Evolutionary conservation across 2,113 vertebrate genomes (phyloP), one percentile per base, ranked within the genome.

Genomic region (Alaudala cheleensis): DNA sequence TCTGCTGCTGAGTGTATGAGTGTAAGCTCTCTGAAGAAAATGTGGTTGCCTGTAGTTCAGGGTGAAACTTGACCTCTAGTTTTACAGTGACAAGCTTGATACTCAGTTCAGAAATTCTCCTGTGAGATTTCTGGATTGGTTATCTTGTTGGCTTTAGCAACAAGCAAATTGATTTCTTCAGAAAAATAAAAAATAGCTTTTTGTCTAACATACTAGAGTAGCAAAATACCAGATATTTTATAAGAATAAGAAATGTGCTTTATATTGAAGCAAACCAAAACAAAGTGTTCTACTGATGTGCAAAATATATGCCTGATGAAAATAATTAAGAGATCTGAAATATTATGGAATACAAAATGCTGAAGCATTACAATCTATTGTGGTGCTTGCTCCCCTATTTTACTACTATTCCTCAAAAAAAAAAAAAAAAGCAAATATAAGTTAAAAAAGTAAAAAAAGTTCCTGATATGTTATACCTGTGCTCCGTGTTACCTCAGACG

Each of bases 11-110:
- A 87, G 31, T 79, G 40, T 39, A 44, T 33, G 67, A 80, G 12
- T 54, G 23, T 60, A 92, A 90, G 31, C 74, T 94, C 49, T 72
- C 65, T 79, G 51, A 82, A 47, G 81, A 93, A 91, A 93, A 92
- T 82, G 53, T 53, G 39, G 49, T 70, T 90, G 50, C 54, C 62
- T 89, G 54, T 47, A 87, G 71, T 65, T 80, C 50, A 89, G 74
- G 54, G 24, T 50, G 90, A 86, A 90, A 61, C 29, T 50, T 85
- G 57, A 92, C 62, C 77, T 87, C 93, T 39, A 70, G 20, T 73
- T 91, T 93, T 82, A 80, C 47, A 92, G 61, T 33, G 45, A 85
- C 53, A 87, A 88, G 42, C 37, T 58, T 69, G 34, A 61, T 88
- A 29, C 14, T 80, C 37, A 25, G 50, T 58, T 91, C 58, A 29